Conservation (phyloP, 2,888 invertebrate genomes). For the Rosalia funebris region DNA sequence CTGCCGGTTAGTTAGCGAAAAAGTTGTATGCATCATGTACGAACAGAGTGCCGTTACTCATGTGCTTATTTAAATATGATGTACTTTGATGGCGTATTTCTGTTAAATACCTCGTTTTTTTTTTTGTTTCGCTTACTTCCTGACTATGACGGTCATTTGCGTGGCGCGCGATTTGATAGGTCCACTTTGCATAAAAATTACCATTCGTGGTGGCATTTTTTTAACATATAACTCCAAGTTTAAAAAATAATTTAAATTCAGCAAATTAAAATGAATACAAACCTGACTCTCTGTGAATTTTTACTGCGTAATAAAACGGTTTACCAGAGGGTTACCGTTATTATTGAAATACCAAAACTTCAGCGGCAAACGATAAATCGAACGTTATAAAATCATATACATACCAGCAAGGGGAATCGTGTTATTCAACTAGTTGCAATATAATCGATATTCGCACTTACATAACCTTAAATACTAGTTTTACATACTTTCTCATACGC, state of each 20-base stretch:
- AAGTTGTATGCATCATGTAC: conserved; percentile 45
- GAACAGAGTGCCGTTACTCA: conserved; percentile 31
- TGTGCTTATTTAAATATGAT: conserved; percentile 30
- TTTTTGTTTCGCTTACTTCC: conserved; percentile 30
- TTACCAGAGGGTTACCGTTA: too few species aligned
- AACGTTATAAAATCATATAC: neutral
- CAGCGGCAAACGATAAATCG: neutral
- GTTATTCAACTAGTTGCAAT: too few species aligned
- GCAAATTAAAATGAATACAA: neutral
- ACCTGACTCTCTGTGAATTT: neutral
- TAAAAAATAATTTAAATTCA: neutral
- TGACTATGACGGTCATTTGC: too few species aligned
- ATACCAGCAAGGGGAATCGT: too few species aligned
- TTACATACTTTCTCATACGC: too few species aligned
- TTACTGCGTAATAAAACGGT: neutral
- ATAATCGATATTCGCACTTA: too few species aligned
- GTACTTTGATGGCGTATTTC: conserved; percentile 31
- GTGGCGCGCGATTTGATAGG: too few species aligned
- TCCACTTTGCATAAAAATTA: neutral
- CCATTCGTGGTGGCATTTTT: neutral
- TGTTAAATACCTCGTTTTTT: conserved; percentile 30
- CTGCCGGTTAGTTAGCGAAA: conserved; percentile 50
- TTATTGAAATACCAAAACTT: neutral
- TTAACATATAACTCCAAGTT: neutral
- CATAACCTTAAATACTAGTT: too few species aligned